Conservation (phyloP, 2,113 vertebrate species). For the Cricetomys ansorgei region DNA sequence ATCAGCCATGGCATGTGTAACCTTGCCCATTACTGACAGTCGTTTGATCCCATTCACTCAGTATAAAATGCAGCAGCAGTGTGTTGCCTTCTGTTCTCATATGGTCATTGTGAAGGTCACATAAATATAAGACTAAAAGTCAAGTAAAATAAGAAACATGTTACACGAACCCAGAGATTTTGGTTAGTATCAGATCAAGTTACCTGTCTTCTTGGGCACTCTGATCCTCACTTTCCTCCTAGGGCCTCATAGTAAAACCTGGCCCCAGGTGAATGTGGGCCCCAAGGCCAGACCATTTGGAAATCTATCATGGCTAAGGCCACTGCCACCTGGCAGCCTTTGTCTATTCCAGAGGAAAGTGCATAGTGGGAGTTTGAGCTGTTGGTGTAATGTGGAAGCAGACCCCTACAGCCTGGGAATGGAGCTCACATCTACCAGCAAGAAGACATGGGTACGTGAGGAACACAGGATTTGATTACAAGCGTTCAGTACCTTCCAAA, state of each 20-base stretch:
- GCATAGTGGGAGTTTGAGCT: background rate
- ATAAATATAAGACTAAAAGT: background rate
- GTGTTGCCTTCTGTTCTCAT: background rate
- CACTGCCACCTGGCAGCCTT: background rate
- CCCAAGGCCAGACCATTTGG: background rate
- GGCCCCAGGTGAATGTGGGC: background rate
- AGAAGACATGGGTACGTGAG: background rate
- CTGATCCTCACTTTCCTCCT: background rate
- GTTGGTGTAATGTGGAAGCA: background rate
- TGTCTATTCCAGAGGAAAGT: background rate
- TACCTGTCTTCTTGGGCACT: conserved; percentile 5
- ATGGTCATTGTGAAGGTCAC: background rate
- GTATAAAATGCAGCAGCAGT: background rate
- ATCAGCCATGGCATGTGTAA: background rate
- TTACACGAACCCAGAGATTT: background rate
- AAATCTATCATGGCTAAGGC: background rate
- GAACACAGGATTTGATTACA: background rate
- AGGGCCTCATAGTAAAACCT: background rate
- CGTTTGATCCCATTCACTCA: background rate
- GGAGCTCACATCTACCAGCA: background rate
- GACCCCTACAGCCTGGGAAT: background rate
- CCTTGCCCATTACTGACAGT: background rate
- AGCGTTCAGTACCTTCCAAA: background rate
- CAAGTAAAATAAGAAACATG: background rate
- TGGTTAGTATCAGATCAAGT: background rate